phyloP scores from a whole-genome alignment of 2,797 vertebrate genomes.

The Telmatherina bonti region DNA sequence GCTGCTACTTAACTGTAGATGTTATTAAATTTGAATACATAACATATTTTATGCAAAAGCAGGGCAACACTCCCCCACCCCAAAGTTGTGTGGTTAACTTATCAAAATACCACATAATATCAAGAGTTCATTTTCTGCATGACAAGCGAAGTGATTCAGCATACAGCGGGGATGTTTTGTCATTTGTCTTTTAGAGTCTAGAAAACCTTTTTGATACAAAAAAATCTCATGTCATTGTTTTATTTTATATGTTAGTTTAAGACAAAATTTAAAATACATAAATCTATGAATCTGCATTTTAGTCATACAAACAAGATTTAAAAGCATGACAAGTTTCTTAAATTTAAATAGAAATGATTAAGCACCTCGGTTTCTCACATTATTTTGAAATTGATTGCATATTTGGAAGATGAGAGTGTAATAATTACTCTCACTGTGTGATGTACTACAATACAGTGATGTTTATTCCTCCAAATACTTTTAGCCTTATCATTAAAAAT shows the following conservation, averaged over 20 bases:
- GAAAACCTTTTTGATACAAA: neutral
- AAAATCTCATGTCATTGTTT: neutral
- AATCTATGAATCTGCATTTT: slow-evolving; percentile 37
- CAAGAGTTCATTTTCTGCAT: neutral
- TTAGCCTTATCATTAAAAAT: neutral
- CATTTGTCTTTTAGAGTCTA: slow-evolving; percentile 4
- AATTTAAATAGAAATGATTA: slow-evolving; percentile 60
- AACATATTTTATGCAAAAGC: neutral
- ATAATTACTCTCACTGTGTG: slow-evolving; percentile 35
- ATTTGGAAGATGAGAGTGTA: slow-evolving; percentile 44
- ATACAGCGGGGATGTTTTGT: neutral
- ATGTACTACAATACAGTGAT: neutral
- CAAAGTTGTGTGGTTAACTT: neutral
- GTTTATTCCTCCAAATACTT: neutral
- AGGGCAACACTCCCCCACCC: no score
- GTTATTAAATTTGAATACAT: neutral
- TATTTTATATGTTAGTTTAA: slow-evolving; percentile 30
- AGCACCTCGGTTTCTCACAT: slow-evolving; percentile 47
- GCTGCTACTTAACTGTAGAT: neutral
- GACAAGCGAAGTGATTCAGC: neutral
- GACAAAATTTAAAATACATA: no score
- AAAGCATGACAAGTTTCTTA: slow-evolving; percentile 54
- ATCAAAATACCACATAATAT: neutral
- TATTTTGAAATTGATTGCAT: slow-evolving; percentile 60
- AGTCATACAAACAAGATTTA: slow-evolving; percentile 58